Evolutionary conservation across 2,888 invertebrate genomes (phyloP), one percentile per base, ranked within the genome.

Genomic region (Dorcus parallelipipedus): DNA sequence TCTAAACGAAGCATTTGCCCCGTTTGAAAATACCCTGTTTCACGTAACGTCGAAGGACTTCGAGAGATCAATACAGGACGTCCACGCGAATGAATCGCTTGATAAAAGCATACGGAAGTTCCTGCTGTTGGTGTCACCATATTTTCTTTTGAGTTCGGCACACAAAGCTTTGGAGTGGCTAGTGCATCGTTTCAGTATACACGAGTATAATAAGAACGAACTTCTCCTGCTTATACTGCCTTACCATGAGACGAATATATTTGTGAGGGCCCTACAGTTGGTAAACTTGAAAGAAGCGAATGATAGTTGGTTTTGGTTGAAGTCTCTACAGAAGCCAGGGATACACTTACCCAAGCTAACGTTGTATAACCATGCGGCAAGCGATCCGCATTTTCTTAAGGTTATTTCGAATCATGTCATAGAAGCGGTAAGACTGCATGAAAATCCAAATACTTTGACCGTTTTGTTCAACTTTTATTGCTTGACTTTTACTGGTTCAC

Each of bases 121-220:
- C 77, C 79, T 98, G 0, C 77, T 89, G 2, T 82, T 88, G 40
- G 68, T 97, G 3, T 92, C 95, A 1, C 98, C 98, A 0, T 97
- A 95, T 75, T 88, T 98, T 66, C 81, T 94, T 51, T 79, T 95
- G 0, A 90, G 90, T 68, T 84, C 89, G 6, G 85, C 94, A 0
- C 94, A 96, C 65, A 93, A 96, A 80, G 90, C 95, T 2, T 76
- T 99, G 49, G 99, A 99, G 81, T 99, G 97, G 97, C 82, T 99
- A 3, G 86, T 98, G 48, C 86, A 93, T 70, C 86, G 96, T 66
- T 97, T 90, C 74, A 87, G 89, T 64, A 89, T 98, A 60, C 91
- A 98, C 69, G 84, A 90, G 54, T 97, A 90, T 77, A 97, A 97
- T 73, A 85, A 86, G 56, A 88, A 93, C 71, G 87, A 88, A 0